Conservation (phyloP, 2,888 invertebrate genomes). For the Entomobrya multifasciata region DNA sequence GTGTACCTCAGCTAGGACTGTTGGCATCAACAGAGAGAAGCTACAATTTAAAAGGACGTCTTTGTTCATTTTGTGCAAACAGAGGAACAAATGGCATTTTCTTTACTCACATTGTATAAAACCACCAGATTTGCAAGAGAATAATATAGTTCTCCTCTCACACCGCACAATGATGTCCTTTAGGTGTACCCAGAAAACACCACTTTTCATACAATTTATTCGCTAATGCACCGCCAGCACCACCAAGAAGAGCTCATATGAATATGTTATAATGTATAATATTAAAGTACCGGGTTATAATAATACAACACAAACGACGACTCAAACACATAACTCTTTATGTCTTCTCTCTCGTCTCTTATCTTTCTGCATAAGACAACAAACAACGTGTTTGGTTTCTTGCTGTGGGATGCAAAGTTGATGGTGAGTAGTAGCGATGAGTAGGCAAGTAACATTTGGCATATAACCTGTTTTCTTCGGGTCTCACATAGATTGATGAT, state of each 20-base stretch:
- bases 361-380: slow-evolving; percentile 20
- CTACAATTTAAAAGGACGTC: slow-evolving; percentile 35
- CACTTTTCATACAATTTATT: slow-evolving; percentile 6
- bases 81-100: not conserved
- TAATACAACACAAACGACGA: not conserved
- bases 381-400: slow-evolving; percentile 55
- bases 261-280: not conserved
- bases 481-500: slow-evolving; percentile 33
- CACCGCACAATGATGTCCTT: slow-evolving; percentile 17
- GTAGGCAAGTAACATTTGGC: slow-evolving; percentile 51
- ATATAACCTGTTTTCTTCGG: slow-evolving; percentile 67
- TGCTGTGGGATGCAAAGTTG: slow-evolving; percentile 21
- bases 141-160: not conserved
- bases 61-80: slow-evolving; percentile 51
- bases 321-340: slow-evolving; percentile 21
- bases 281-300: slow-evolving; percentile 26
- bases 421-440: slow-evolving; percentile 9
- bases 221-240: not conserved
- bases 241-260: no score
- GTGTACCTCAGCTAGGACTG: slow-evolving; percentile 47
- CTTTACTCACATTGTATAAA: not conserved
- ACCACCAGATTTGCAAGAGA: not conserved
- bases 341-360: not conserved
- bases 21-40: slow-evolving; percentile 37
- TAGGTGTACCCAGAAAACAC: not conserved